These are phyloP conservation scores for Stomatorhinus walkeri DNA, from an alignment of 2,797 vertebrate species.

Conservation along the genomic window DNA sequence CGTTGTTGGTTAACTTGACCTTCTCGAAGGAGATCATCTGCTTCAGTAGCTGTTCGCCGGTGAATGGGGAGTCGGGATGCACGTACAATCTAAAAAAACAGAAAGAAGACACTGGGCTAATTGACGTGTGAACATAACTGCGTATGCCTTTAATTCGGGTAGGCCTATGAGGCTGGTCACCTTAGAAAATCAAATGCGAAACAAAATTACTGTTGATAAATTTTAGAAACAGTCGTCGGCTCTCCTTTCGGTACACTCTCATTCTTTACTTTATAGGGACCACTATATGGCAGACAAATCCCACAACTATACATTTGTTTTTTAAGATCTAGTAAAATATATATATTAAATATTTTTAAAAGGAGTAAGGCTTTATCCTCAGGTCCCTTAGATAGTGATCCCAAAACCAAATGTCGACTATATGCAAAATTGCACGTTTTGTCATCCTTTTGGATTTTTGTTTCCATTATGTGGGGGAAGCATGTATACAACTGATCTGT, in stretches of 20 bases:
- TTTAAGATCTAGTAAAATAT: neutral
- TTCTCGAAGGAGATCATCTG: constrained; percentile 99
- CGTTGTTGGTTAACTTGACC: constrained; percentile 97
- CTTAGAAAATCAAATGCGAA: neutral
- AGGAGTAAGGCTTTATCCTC: neutral
- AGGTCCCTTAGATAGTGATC: neutral
- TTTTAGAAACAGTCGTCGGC: neutral
- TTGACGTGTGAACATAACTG: neutral
- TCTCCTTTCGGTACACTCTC: neutral
- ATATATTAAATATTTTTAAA: neutral
- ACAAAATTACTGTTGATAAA: neutral
- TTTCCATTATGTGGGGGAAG: neutral
- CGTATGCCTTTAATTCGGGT: neutral
- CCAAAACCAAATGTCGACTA: neutral
- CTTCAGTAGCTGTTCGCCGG: constrained; percentile 90
- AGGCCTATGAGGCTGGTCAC: neutral
- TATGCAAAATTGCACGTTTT: neutral
- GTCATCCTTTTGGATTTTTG: neutral
- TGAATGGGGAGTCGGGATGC: constrained; percentile 93
- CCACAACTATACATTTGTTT: neutral
- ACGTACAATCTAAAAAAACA: constrained; percentile 77
- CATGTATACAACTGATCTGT: neutral
- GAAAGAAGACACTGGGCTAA: neutral
- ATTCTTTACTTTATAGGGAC: neutral
- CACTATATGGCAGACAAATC: neutral